Conservation (phyloP, 2,888 invertebrate genomes). For the Acleris sparsana region DNA sequence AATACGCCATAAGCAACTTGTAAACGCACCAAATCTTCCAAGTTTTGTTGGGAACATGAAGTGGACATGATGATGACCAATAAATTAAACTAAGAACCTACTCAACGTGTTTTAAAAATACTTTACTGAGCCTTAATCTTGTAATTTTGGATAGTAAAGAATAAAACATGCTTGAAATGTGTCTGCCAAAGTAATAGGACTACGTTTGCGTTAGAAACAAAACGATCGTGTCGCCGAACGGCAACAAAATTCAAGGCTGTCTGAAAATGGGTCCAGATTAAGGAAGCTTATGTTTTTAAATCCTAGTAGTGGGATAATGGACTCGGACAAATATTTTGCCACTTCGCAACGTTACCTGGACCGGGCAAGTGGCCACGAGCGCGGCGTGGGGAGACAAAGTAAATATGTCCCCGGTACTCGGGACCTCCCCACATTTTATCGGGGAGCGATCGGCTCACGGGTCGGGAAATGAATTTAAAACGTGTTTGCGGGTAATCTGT, state of each 20-base stretch:
- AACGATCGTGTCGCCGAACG: constrained; percentile 2
- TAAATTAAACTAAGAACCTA: neutral
- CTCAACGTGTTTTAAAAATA: neutral
- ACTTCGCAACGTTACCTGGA: constrained; percentile 80
- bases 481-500: constrained; percentile 84
- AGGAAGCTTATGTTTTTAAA: constrained; percentile 72
- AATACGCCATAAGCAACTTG: constrained; percentile 29
- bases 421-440: constrained; percentile 82
- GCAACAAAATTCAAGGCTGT: constrained; percentile 25
- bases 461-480: constrained; percentile 84
- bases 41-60: constrained; percentile 8
- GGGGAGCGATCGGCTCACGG: constrained; percentile 81
- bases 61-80: constrained; percentile 7
- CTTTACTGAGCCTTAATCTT: neutral
- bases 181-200: too few relatives aligned
- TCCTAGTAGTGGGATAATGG: constrained; percentile 75
- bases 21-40: constrained; percentile 28
- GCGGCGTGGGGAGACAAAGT: constrained; percentile 77
- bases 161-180: too few relatives aligned
- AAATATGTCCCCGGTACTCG: constrained; percentile 81
- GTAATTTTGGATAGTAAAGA: too few relatives aligned
- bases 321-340: constrained; percentile 80
- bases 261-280: constrained; percentile 36
- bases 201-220: too few relatives aligned
- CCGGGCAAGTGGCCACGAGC: constrained; percentile 77